Conservation (phyloP, 1,140 invertebrate species). For the Pygmarrhopalites habei region DNA sequence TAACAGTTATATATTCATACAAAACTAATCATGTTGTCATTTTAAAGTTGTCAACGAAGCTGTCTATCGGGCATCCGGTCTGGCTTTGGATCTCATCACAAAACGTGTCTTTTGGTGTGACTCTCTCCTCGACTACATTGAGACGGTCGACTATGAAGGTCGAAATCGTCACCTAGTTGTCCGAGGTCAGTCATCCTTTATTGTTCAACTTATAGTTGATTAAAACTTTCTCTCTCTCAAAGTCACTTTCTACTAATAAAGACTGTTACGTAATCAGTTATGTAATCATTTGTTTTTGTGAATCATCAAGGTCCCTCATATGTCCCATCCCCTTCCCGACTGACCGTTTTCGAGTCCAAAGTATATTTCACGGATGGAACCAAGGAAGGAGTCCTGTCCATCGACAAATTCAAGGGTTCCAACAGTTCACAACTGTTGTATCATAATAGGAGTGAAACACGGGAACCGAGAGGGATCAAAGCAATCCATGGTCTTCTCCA, state of each 20-base stretch:
- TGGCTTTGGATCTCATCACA: constrained; percentile 77
- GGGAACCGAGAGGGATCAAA: constrained; percentile 77
- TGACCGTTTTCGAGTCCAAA: constrained; percentile 82
- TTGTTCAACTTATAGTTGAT: background rate
- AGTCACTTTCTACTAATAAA: too few relatives aligned
- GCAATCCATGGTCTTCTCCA: constrained; percentile 72
- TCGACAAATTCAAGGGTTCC: constrained; percentile 78
- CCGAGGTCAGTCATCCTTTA: constrained; percentile 46
- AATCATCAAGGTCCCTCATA: constrained; percentile 59
- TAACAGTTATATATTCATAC: too few relatives aligned
- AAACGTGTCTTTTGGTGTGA: constrained; percentile 94
- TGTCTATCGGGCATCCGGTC: constrained; percentile 79
- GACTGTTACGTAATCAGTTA: background rate
- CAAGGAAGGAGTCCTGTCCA: constrained; percentile 84
- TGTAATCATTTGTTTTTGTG: too few relatives aligned
- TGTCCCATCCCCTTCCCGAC: constrained; percentile 74
- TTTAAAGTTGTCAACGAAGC: constrained; percentile 88
- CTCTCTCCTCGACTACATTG: constrained; percentile 85
- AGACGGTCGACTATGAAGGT: constrained; percentile 93
- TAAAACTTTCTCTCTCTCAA: background rate
- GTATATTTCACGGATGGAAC: constrained; percentile 94
- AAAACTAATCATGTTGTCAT: too few relatives aligned
- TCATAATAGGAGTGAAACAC: constrained; percentile 61
- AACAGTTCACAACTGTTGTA: constrained; percentile 67
- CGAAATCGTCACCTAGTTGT: constrained; percentile 67